A percentile compares a stretch with the other conserved stretches of the same genome.
Evolutionary conservation across 92 coral and sea anemone genomes (phyloP).

Genomic region (Nematostella vectensis): DNA sequence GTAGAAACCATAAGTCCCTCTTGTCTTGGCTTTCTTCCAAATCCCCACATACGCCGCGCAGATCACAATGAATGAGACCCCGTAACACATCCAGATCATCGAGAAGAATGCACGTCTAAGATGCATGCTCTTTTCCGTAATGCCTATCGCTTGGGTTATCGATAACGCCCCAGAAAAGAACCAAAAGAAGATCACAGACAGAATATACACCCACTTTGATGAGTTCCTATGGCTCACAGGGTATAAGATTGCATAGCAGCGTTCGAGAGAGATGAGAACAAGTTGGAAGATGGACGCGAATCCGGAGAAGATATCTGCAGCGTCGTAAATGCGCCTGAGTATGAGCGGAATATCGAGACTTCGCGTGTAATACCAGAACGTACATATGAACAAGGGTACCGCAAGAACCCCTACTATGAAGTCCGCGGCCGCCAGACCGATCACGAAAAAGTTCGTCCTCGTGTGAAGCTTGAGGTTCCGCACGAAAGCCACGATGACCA

Average conservation of each 20-base stretch:
- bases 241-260: slow-evolving; percentile 52
- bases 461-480: slow-evolving; percentile 54
- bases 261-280: slow-evolving; percentile 50
- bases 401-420: slow-evolving; percentile 52
- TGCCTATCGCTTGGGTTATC: slow-evolving; percentile 31
- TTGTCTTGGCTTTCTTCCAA: slow-evolving; percentile 39
- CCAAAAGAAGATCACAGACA: slow-evolving; percentile 38
- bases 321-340: slow-evolving; percentile 20
- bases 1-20: slow-evolving; percentile 15
- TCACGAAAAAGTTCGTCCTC: slow-evolving; percentile 58
- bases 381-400: slow-evolving; percentile 48
- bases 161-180: slow-evolving; percentile 41
- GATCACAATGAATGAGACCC: slow-evolving; percentile 37
- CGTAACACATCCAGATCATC: slow-evolving; percentile 32
- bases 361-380: slow-evolving; percentile 19
- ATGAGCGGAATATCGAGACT: slow-evolving; percentile 3
- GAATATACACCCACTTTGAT: slow-evolving; percentile 38
- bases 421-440: slow-evolving; percentile 65
- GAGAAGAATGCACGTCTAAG: slow-evolving; percentile 41
- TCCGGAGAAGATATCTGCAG: slow-evolving; percentile 55
- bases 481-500: slow-evolving; percentile 46
- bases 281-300: slow-evolving; percentile 64
- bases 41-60: slow-evolving; percentile 53
- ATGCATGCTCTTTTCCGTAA: background rate
- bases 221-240: slow-evolving; percentile 70